Conservation (phyloP, 2,888 invertebrate genomes). For the Limnephilus lunatus region DNA sequence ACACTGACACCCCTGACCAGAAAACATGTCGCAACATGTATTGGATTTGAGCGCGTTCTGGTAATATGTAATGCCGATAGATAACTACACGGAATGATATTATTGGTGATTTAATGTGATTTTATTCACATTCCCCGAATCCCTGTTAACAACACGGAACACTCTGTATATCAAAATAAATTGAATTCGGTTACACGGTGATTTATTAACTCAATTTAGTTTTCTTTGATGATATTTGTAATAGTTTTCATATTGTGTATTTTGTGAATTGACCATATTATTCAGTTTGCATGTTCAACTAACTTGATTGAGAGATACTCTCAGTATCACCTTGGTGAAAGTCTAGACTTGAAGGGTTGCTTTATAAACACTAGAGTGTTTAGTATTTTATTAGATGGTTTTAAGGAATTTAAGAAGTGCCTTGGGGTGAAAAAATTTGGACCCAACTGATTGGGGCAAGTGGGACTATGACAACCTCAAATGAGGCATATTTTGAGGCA, state of each 20-base stretch:
- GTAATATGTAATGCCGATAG: slow-evolving; percentile 24
- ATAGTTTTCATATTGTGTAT: neutral
- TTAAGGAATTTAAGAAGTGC: neutral
- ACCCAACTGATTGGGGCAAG: too few species aligned
- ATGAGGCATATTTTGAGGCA: too few species aligned
- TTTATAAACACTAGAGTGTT: neutral
- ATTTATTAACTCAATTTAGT: neutral
- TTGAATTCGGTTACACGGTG: neutral
- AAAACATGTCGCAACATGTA: slow-evolving; percentile 1
- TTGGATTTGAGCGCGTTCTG: slow-evolving; percentile 39
- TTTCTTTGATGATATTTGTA: neutral
- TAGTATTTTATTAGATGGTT: neutral
- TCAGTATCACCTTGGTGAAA: neutral
- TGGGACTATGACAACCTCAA: too few species aligned
- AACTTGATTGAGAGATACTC: neutral
- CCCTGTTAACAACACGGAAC: neutral
- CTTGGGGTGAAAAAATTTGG: too few species aligned
- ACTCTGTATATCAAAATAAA: neutral
- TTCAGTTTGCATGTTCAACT: too few species aligned
- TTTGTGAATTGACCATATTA: neutral
- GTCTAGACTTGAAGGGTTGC: neutral
- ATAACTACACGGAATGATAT: slow-evolving; percentile 18
- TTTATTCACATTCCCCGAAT: slow-evolving; percentile 10
- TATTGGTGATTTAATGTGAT: slow-evolving; percentile 34
- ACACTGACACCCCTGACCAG: neutral